Percentiles rank a stretch among this genome's conserved stretches.
Conservation (phyloP, 2,888 invertebrate genomes). For the Parapristionchus giblindavisi region DNA sequence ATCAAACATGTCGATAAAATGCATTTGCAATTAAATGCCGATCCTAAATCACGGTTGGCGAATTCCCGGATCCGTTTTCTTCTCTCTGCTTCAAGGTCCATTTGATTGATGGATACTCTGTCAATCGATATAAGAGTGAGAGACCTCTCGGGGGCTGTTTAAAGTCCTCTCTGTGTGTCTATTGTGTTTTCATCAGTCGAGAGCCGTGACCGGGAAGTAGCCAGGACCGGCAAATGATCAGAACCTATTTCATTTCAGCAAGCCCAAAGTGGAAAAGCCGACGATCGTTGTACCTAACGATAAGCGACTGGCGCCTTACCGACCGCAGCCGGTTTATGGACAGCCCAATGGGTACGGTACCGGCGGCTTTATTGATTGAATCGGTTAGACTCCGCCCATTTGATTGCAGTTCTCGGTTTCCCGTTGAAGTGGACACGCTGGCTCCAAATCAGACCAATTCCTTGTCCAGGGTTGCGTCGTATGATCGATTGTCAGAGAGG, state of each 20-base stretch:
- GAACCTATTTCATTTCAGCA: slow-evolving; percentile 36
- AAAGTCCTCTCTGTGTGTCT: too few relatives aligned
- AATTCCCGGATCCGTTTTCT: too few relatives aligned
- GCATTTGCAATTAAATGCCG: too few relatives aligned
- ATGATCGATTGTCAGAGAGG: slow-evolving; percentile 41
- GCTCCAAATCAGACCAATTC: not conserved
- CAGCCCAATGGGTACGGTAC: slow-evolving; percentile 20
- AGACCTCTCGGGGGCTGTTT: too few relatives aligned
- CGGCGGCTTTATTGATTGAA: not conserved
- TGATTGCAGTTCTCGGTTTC: slow-evolving; percentile 42
- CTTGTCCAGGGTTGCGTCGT: slow-evolving; percentile 43
- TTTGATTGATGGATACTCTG: too few relatives aligned
- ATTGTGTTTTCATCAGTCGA: too few relatives aligned
- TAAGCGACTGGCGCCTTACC: slow-evolving; percentile 54
- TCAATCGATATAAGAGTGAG: too few relatives aligned
- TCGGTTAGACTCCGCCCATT: not conserved
- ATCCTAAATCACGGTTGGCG: too few relatives aligned
- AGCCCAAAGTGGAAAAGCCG: slow-evolving; percentile 25
- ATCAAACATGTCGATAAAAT: too few relatives aligned
- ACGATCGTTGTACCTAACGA: slow-evolving; percentile 29
- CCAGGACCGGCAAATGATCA: too few relatives aligned
- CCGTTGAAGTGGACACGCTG: slow-evolving; percentile 37
- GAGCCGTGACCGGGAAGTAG: too few relatives aligned
- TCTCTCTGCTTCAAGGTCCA: too few relatives aligned
- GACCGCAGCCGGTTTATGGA: slow-evolving; percentile 59